phyloP scores from a whole-genome alignment of 2,888 invertebrate species.

The Netelia fuscicornis region DNA sequence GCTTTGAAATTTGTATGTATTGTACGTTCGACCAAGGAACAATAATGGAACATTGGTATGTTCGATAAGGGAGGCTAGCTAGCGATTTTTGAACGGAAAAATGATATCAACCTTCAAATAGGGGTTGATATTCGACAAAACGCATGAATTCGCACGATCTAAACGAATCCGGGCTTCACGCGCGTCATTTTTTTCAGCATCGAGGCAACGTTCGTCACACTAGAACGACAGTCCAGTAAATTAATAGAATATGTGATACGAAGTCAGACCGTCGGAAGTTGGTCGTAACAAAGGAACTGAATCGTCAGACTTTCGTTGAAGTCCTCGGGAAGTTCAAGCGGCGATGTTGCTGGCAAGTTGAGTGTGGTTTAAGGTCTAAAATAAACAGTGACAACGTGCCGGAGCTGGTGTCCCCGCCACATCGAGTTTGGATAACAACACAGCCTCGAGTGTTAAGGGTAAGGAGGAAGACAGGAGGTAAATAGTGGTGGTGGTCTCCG shows the following conservation, averaged over 20 bases:
- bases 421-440: constrained; percentile 62
- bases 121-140: too few relatives aligned
- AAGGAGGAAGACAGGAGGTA: constrained; percentile 1
- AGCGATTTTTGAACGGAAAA: too few relatives aligned
- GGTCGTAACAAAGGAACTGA: constrained; percentile 5
- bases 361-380: constrained; percentile 45
- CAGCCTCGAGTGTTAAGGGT: neutral
- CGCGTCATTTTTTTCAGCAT: neutral
- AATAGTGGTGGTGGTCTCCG: neutral
- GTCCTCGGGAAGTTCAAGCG: constrained; percentile 36
- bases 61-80: too few relatives aligned
- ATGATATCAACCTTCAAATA: too few relatives aligned
- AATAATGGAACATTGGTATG: too few relatives aligned
- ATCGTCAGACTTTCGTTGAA: constrained; percentile 27
- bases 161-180: too few relatives aligned
- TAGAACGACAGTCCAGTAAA: neutral
- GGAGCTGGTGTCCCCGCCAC: constrained; percentile 33
- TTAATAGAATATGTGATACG: neutral
- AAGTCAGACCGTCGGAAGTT: constrained; percentile 25
- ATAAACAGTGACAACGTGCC: constrained; percentile 50
- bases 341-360: constrained; percentile 32
- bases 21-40: too few relatives aligned
- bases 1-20: too few relatives aligned
- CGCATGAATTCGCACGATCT: too few relatives aligned
- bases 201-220: neutral